phyloP scores from a whole-genome alignment of 2,888 invertebrate genomes.

The Saturnia pavonia region DNA sequence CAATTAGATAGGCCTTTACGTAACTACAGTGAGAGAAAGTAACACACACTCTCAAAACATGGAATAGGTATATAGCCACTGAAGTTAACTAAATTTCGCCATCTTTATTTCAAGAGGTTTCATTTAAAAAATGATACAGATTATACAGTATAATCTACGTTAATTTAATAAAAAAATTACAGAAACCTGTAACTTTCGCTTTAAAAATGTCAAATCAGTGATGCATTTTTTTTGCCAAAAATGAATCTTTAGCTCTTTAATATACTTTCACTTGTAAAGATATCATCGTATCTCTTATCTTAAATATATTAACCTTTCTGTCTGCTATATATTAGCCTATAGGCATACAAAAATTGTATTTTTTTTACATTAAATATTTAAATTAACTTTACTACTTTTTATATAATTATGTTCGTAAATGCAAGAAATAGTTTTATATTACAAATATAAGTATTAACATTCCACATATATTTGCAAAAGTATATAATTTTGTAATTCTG shows the following conservation, averaged over 20 bases:
- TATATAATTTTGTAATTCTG: too few relatives aligned
- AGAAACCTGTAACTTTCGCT: not conserved
- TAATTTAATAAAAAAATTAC: not conserved
- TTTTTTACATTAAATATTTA: too few relatives aligned
- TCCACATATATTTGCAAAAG: too few relatives aligned
- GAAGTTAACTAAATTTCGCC: not conserved
- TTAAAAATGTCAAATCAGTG: not conserved
- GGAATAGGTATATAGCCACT: not conserved
- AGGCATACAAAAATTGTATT: too few relatives aligned
- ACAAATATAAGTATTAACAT: too few relatives aligned
- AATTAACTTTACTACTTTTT: too few relatives aligned
- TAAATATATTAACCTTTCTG: too few relatives aligned
- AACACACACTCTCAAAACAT: not conserved
- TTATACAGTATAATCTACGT: not conserved
- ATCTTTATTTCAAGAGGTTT: not conserved
- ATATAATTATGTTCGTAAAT: too few relatives aligned
- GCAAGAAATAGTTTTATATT: too few relatives aligned
- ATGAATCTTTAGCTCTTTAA: not conserved
- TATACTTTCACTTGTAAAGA: not conserved
- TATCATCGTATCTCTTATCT: too few relatives aligned
- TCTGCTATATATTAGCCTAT: too few relatives aligned
- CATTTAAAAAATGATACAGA: not conserved
- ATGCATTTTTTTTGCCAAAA: not conserved
- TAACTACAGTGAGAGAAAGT: not conserved
- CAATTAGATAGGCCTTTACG: constrained; percentile 8